Evolutionary conservation across 2,797 vertebrate genomes (phyloP), one percentile per base, ranked within the genome.

Genomic region (Gymnopithys bicolor): DNA sequence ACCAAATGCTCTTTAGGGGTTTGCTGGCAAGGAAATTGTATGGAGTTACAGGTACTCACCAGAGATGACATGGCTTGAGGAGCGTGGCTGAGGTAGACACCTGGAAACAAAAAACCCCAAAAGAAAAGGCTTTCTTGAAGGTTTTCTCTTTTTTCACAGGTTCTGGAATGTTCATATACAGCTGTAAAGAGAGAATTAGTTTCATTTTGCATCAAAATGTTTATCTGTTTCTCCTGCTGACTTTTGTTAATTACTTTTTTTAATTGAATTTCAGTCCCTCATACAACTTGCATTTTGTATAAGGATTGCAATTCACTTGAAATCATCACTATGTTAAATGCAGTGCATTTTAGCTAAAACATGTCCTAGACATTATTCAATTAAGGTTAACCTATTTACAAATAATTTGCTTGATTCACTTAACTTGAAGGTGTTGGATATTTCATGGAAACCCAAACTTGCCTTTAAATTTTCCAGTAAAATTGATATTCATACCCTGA

Each of bases 141-240:
- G 19, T 35, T 73, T 84, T 78, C 15, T 77, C 58, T 39, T 71
- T 90, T 62, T 52, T 64, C 4, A 2, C n/a, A 37, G 46, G 60
- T 75, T 89, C 81, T 94, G 0, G 4, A 76, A 67, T 37, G 83
- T 69, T 76, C 6, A 8, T 52, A 35, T 55, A 11, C 55, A 77
- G 69, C 33, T 97, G 69, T 86, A 81, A 96, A 94, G 92, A 92
- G 75, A 77, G 79, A 91, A 76, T 89, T 90, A 55, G 86, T 92
- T 96, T 94, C 93, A 92, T 97, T 96, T 96, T 96, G 94, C 95
- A 96, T 97, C 94, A 95, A 96, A 96, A 95, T 95, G 86, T 94
- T 91, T 82, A 82, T 87, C 62, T 83, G 85, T 92, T 96, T 85
- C 67, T 93, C 78, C 87, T 93, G 69, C 58, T 93, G 90, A 66